These are phyloP conservation scores for Galemys pyrenaicus DNA, from an alignment of 2,113 vertebrate genomes.

Conservation along the genomic window DNA sequence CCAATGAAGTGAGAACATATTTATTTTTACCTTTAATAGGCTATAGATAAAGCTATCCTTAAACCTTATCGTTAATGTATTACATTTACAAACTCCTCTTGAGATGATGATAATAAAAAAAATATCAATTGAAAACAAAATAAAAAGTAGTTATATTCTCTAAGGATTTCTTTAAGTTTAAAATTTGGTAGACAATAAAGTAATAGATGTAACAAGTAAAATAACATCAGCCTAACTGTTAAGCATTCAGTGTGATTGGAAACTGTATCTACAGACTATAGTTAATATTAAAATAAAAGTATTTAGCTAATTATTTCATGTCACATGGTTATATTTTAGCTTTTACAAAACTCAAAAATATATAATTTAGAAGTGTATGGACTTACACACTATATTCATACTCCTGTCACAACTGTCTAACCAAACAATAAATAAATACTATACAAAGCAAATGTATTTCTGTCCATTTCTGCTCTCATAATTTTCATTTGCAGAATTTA, in stretches of 20 bases:
- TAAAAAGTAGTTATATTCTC: constrained; percentile 53
- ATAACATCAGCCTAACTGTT: constrained; percentile 59
- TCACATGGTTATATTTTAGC: neutral
- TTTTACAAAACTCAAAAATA: neutral
- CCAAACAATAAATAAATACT: neutral
- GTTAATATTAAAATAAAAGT: neutral
- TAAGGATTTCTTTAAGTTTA: constrained; percentile 76
- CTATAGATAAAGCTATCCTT: constrained; percentile 78
- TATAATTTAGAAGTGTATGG: neutral
- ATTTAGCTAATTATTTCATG: neutral
- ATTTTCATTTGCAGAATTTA: neutral
- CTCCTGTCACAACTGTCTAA: neutral
- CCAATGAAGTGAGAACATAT: constrained; percentile 76
- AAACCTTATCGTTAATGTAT: constrained; percentile 78
- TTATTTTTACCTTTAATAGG: constrained; percentile 77
- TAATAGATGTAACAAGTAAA: constrained; percentile 78
- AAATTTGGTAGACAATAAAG: constrained; percentile 76
- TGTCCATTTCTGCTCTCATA: neutral
- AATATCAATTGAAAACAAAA: constrained; percentile 66
- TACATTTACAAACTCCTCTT: constrained; percentile 82
- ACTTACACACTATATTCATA: neutral
- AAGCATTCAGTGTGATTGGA: constrained; percentile 45
- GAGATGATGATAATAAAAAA: constrained; percentile 72
- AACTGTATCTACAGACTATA: neutral
- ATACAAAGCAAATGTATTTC: neutral